These are phyloP conservation scores for Peromyscus attwateri DNA, from an alignment of 2,797 vertebrate species.

Conservation along the genomic window DNA sequence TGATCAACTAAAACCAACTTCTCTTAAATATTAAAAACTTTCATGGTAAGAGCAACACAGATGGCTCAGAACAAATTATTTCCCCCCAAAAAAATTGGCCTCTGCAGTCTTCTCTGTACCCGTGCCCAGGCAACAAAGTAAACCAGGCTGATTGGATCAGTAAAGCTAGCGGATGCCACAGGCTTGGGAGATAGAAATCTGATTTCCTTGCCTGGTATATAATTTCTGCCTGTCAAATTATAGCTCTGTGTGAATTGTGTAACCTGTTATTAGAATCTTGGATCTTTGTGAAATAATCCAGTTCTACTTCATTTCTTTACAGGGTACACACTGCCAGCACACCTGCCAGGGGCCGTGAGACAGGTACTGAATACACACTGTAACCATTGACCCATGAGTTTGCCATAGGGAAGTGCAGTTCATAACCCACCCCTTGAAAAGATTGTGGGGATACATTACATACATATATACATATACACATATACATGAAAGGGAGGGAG, in stretches of 20 bases:
- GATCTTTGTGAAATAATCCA: constrained; percentile 3
- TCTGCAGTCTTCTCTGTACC: neutral
- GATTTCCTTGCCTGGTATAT: neutral
- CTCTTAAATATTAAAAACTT: constrained; percentile 18
- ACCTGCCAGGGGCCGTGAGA: neutral
- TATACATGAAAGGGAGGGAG: too few relatives aligned
- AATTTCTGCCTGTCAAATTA: constrained; percentile 51
- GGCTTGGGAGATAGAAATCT: constrained; percentile 37
- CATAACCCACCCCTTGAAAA: neutral
- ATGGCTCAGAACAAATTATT: neutral
- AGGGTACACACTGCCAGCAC: neutral
- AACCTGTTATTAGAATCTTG: constrained; percentile 26
- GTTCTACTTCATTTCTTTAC: neutral
- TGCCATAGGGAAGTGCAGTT: neutral
- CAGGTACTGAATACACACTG: neutral
- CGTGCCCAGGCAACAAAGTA: neutral
- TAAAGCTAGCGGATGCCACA: neutral
- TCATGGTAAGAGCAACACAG: neutral
- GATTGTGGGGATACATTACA: neutral
- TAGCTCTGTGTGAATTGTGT: constrained; percentile 35
- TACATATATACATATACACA: neutral
- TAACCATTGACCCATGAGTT: neutral
- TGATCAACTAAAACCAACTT: constrained; percentile 19
- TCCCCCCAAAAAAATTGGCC: neutral
- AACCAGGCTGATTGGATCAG: neutral